Evolutionary conservation across 2,888 invertebrate genomes (phyloP).

Genomic region (Euphydryas editha): DNA sequence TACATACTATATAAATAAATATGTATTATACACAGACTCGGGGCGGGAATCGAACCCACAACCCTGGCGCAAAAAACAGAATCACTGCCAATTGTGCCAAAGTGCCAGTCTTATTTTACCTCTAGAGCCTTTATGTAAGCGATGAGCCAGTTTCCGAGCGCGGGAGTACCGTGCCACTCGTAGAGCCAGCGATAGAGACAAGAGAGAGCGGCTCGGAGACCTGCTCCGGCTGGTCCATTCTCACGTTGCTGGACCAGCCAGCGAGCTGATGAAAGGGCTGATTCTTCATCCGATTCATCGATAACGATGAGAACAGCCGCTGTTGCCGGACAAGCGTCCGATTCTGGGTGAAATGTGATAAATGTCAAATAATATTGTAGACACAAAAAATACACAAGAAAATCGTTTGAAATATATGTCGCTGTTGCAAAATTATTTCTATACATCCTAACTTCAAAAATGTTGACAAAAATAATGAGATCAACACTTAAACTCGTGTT

Average conservation of each 20-base stretch:
- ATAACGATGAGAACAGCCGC: slow-evolving; percentile 85
- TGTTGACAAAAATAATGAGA: no score
- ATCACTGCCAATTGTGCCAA: no score
- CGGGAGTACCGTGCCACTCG: slow-evolving; percentile 85
- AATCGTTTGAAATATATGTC: no score
- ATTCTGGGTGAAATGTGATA: slow-evolving; percentile 50
- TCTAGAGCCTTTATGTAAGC: slow-evolving; percentile 86
- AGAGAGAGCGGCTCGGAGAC: slow-evolving; percentile 85
- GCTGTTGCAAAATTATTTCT: no score
- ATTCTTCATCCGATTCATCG: slow-evolving; percentile 66
- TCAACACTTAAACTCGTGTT: no score
- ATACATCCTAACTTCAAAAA: no score
- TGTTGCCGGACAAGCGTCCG: slow-evolving; percentile 82
- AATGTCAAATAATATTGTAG: no score
- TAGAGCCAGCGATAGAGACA: slow-evolving; percentile 88
- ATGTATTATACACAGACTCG: no score
- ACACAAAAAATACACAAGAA: no score
- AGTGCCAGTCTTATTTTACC: slow-evolving; percentile 55
- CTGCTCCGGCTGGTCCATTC: slow-evolving; percentile 72
- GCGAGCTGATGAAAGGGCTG: slow-evolving; percentile 60
- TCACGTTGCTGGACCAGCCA: slow-evolving; percentile 72
- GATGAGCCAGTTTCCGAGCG: slow-evolving; percentile 86
- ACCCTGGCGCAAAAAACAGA: no score
- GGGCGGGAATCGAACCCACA: no score
- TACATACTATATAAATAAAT: no score